phyloP scores from a whole-genome alignment of 1,140 invertebrate genomes.

The Theocolax elegans region DNA sequence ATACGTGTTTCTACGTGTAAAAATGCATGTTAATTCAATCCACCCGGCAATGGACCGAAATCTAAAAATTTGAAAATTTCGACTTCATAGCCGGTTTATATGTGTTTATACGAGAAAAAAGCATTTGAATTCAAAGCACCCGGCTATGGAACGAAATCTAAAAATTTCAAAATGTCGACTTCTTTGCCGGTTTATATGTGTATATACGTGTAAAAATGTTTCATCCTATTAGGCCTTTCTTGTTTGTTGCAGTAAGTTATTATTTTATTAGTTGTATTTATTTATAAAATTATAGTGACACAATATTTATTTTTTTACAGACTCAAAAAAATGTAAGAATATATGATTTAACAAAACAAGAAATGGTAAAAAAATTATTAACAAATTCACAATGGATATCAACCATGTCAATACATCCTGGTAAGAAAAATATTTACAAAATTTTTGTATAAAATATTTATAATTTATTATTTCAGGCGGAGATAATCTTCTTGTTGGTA shows the following conservation, averaged over 20 bases:
- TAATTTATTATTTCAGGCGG: slow-evolving; percentile 70
- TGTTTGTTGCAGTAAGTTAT: slow-evolving; percentile 90
- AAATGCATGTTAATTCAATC: too few species aligned
- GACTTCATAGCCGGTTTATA: too few species aligned
- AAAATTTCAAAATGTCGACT: too few species aligned
- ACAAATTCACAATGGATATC: slow-evolving; percentile 95
- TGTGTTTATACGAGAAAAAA: too few species aligned
- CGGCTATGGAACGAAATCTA: too few species aligned
- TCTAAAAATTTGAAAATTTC: too few species aligned
- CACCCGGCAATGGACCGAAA: too few species aligned
- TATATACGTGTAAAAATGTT: too few species aligned
- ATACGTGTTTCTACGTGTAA: too few species aligned
- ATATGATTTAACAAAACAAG: slow-evolving; percentile 95
- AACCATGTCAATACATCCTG: slow-evolving; percentile 92
- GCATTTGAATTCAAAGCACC: too few species aligned
- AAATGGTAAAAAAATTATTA: slow-evolving; percentile 91
- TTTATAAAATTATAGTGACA: neutral
- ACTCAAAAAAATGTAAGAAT: slow-evolving; percentile 93
- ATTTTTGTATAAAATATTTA: too few species aligned
- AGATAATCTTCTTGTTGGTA: slow-evolving; percentile 94
- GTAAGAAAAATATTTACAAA: slow-evolving; percentile 54
- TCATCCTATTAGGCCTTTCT: slow-evolving; percentile 90
- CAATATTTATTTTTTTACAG: slow-evolving; percentile 61
- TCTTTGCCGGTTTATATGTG: too few species aligned
- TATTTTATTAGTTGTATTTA: neutral